Conservation (phyloP, 2,888 invertebrate genomes). For the Subacronicta megacephala region DNA sequence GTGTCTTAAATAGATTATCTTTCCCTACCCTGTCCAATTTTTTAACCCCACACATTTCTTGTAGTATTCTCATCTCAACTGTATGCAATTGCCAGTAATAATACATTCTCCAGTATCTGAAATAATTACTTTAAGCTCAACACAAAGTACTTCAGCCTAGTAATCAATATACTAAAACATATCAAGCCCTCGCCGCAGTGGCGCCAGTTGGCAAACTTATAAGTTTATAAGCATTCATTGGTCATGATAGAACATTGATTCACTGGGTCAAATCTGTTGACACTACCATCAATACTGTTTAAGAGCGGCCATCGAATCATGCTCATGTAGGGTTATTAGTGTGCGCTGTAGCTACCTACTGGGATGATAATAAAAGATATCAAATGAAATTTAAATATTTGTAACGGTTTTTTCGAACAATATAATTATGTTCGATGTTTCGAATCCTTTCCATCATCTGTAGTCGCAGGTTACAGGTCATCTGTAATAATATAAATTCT, state of each 20-base stretch:
- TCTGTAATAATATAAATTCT: too few species aligned
- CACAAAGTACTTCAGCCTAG: constrained; percentile 2
- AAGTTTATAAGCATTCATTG: constrained; percentile 72
- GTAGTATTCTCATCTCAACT: too few species aligned
- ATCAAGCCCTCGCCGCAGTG: constrained; percentile 45
- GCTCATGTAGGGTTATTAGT: constrained; percentile 49
- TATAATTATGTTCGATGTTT: too few species aligned
- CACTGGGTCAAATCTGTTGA: constrained; percentile 84
- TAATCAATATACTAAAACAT: constrained; percentile 36
- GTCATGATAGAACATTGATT: constrained; percentile 82
- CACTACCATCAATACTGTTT: constrained; percentile 83
- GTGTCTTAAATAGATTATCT: too few species aligned
- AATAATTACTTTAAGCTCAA: not conserved
- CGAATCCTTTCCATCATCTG: too few species aligned
- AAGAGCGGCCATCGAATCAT: constrained; percentile 65
- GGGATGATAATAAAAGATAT: constrained; percentile 4
- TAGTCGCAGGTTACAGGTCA: too few species aligned
- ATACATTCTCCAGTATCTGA: not conserved
- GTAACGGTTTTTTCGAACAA: too few species aligned
- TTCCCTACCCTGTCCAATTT: too few species aligned
- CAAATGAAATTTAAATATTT: too few species aligned
- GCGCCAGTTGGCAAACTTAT: constrained; percentile 61
- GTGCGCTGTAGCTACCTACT: constrained; percentile 35
- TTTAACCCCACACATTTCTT: too few species aligned
- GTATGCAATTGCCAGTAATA: too few species aligned